phyloP scores from a whole-genome alignment of 2,113 vertebrate species.

The Tragulus kanchil region DNA sequence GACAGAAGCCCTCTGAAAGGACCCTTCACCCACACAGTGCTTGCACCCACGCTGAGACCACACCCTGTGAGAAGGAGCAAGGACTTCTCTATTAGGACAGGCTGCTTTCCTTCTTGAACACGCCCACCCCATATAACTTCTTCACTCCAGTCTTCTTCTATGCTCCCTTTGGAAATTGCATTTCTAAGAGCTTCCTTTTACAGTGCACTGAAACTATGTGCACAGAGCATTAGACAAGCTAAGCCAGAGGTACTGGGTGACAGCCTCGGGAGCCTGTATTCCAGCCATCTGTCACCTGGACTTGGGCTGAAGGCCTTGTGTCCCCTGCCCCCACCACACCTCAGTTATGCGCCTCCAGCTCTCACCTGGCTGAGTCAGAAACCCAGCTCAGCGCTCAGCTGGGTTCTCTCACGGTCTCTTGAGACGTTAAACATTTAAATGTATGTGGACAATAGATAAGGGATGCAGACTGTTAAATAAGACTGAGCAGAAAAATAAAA shows the following conservation, averaged over 20 bases:
- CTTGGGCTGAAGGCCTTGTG: not conserved
- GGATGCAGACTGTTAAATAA: not conserved
- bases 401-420: not conserved
- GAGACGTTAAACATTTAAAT: not conserved
- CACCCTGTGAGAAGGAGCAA: too few species aligned
- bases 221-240: not conserved
- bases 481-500: not conserved
- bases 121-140: not conserved
- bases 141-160: not conserved
- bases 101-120: slow-evolving; percentile 19
- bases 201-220: not conserved
- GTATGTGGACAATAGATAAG: not conserved
- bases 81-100: not conserved
- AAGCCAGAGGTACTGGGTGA: not conserved
- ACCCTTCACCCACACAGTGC: not conserved
- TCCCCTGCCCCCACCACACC: not conserved
- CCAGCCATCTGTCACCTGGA: not conserved
- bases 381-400: not conserved
- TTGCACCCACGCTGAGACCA: not conserved
- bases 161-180: not conserved
- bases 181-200: not conserved
- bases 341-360: not conserved
- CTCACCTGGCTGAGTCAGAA: not conserved
- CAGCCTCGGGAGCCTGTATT: not conserved
- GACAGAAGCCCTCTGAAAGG: not conserved